Base-by-base conservation (phyloP, 2,888 invertebrate genomes). In the Argyra leucocephala region DNA sequence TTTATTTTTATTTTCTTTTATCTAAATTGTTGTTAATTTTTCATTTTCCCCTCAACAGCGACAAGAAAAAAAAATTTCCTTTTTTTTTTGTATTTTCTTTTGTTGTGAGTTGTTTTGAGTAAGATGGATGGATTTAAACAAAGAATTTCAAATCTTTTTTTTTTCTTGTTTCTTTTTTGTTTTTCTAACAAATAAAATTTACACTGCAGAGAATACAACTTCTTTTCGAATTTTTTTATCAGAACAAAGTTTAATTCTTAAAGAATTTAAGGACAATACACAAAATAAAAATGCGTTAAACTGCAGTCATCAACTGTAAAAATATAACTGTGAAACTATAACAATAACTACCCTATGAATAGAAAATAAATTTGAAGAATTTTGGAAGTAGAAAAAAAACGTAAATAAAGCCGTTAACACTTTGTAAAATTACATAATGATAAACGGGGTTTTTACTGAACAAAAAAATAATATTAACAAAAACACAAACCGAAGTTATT, bases 61-160 rank as follows among this genome's bases (percentile, higher is more conserved):
- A 15, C 18, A 48, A 48, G 18, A 3, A 48, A 48, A n/a, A 48
- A 48, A 48, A 48, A 15, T 18, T 48, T 48, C 48, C 2, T 48
- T 48, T 48, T 48, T n/a, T 48, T 48, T 48, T 48, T 48, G 48
- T 48, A 18, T 18, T 48, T 31, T 31, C 18, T 48, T n/a, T 18
- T 48, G 12, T 48, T 37, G 5, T 6, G 48, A 48, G 18, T 48
- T 48, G 18, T 48, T 48, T 48, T 48, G 48, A 48, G 18, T 48
- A 48, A 48, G 48, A 48, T 48, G 48, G 48, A 48, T 48, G 12
- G 48, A 48, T 48, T 48, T 48, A 48, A 48, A 48, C n/a, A 48
- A 48, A 48, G 48, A 48, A 48, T 48, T 15, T 48, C 5, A 31
- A 10, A 48, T 12, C n/a, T 48, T 48, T n/a, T 37, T 48, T 31